A percentile compares a stretch with the other conserved stretches of the same genome.
Conservation (phyloP, 2,888 invertebrate species). For the Acronicta aceris region DNA sequence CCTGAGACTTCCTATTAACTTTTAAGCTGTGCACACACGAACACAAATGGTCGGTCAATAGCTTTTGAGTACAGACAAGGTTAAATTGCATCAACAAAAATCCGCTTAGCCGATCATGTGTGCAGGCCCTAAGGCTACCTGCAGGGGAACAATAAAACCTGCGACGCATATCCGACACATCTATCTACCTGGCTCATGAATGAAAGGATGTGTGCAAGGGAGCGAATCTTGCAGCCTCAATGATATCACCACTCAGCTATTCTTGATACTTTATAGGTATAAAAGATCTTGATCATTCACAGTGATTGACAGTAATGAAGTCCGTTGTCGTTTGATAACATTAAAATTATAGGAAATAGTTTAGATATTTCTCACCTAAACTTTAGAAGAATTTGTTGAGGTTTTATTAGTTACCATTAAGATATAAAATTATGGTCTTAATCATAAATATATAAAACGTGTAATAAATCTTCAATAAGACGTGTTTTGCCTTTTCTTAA, state of each 20-base stretch:
- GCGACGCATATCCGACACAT: constrained; percentile 41
- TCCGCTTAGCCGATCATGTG: constrained; percentile 17
- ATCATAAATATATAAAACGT: no score
- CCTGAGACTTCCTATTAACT: constrained; percentile 6
- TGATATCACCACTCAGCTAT: constrained; percentile 54
- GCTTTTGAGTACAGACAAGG: background rate
- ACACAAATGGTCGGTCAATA: constrained; percentile 5
- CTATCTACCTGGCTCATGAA: constrained; percentile 60
- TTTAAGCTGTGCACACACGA: background rate
- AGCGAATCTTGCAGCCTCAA: constrained; percentile 48
- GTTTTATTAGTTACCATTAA: no score
- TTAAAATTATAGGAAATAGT: no score
- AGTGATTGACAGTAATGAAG: background rate
- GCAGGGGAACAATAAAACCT: constrained; percentile 48
- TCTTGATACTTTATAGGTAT: constrained; percentile 43
- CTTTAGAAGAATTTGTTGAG: no score
- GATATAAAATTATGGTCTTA: no score
- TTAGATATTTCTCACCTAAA: no score
- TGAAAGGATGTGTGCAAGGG: constrained; percentile 57
- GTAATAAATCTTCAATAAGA: no score
- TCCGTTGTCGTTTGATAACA: background rate
- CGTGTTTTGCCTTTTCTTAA: no score
- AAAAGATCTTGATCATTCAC: background rate
- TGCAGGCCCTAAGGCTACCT: constrained; percentile 38
- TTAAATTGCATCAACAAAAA: constrained; percentile 9